Evolutionary conservation across 2,797 vertebrate species (phyloP).

Genomic region (Oceanodroma leucorhoa): DNA sequence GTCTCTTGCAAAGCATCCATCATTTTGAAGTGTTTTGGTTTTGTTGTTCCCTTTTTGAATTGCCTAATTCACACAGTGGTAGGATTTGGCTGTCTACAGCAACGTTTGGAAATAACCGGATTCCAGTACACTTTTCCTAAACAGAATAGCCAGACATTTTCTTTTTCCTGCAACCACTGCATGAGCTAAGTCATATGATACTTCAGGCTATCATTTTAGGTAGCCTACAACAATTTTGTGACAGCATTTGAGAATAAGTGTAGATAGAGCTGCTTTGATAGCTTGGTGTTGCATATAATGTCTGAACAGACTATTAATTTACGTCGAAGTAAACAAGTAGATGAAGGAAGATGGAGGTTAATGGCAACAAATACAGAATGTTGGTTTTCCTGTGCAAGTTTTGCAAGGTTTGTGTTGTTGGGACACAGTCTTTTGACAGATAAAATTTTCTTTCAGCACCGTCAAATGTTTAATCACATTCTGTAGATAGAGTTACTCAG

Average conservation of each 20-base stretch:
- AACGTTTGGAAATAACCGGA: background rate
- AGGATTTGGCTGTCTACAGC: background rate
- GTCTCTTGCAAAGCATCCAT: background rate
- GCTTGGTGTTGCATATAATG: background rate
- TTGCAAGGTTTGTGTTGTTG: slow-evolving; percentile 2
- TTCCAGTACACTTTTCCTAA: background rate
- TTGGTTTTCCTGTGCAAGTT: background rate
- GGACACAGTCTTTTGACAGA: background rate
- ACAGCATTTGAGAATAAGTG: background rate
- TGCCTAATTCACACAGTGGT: background rate
- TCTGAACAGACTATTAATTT: background rate
- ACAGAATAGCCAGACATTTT: background rate
- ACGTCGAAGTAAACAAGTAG: background rate
- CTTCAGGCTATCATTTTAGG: background rate
- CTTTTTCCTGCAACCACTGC: background rate
- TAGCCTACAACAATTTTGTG: background rate
- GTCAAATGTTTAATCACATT: slow-evolving; percentile 48
- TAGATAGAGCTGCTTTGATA: background rate
- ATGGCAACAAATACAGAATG: background rate
- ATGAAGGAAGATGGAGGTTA: background rate
- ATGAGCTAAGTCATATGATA: background rate
- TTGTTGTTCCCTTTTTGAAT: background rate
- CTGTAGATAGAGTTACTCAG: background rate
- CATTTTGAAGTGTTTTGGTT: background rate
- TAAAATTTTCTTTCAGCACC: background rate